Evolutionary conservation across 2,888 invertebrate species (phyloP).

Genomic region (Tachina lurida): DNA sequence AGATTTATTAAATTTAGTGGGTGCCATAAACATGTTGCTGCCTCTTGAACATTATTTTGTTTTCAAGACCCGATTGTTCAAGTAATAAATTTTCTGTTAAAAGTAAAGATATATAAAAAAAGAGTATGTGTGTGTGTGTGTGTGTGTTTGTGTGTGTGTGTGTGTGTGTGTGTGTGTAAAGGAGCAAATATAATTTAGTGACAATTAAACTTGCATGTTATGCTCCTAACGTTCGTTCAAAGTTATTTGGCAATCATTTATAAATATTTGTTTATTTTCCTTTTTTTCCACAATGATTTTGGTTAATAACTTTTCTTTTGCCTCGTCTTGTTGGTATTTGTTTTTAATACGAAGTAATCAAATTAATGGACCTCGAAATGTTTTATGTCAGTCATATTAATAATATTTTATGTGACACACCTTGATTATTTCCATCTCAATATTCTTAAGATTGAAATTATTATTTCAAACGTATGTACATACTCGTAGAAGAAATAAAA

Average conservation of each 20-base stretch:
- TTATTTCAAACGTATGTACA: background rate
- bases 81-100: slow-evolving; percentile 32
- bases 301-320: background rate
- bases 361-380: slow-evolving; percentile 71
- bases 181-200: slow-evolving; percentile 1
- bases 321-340: background rate
- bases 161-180: no score
- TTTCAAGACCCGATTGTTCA: background rate
- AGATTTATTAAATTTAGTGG: slow-evolving; percentile 59
- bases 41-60: background rate
- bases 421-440: slow-evolving; percentile 46
- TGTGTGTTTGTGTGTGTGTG: no score
- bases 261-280: slow-evolving; percentile 9
- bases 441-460: slow-evolving; percentile 37
- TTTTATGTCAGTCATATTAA: slow-evolving; percentile 64
- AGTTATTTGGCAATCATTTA: background rate
- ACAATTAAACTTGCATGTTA: slow-evolving; percentile 8
- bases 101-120: background rate
- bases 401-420: slow-evolving; percentile 59
- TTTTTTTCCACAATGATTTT: background rate
- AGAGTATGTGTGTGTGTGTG: no score
- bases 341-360: slow-evolving; percentile 28
- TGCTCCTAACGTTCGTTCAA: background rate
- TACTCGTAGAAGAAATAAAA: background rate
- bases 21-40: slow-evolving; percentile 44